A percentile compares a stretch with the other conserved stretches of the same genome.
These are phyloP conservation scores for Tridacna gigas DNA, from an alignment of 2,888 invertebrate genomes.

Conservation along the genomic window DNA sequence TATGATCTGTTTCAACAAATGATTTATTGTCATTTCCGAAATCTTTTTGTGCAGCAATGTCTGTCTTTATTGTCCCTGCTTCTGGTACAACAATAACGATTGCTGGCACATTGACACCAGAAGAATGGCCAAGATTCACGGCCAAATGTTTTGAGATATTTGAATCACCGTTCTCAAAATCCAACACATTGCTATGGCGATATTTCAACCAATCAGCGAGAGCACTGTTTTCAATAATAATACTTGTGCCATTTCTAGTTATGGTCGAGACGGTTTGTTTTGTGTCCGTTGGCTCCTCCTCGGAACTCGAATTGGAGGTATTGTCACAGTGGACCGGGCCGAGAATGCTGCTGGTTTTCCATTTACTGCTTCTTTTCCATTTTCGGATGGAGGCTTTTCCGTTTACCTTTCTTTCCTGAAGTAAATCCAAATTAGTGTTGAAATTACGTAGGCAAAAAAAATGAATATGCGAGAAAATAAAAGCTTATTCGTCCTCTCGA, in stretches of 20 bases:
- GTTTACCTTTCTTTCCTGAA: constrained; percentile 23
- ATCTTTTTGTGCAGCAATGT: neutral
- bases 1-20: neutral
- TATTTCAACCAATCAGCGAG: constrained; percentile 16
- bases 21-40: neutral
- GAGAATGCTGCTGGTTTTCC: constrained; percentile 22
- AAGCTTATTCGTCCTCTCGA: neutral
- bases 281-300: neutral
- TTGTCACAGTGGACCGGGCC: constrained; percentile 30
- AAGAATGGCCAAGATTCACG: neutral
- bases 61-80: no score
- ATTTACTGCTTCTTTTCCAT: neutral
- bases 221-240: constrained; percentile 28
- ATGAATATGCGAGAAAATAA: neutral
- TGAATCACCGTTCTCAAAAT: neutral
- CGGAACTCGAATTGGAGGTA: constrained; percentile 11
- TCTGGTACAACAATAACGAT: constrained; percentile 6
- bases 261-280: neutral
- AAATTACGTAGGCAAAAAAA: constrained; percentile 1
- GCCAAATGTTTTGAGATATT: neutral
- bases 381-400: neutral
- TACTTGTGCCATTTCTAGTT: neutral
- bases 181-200: neutral
- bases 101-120: neutral
- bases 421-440: neutral